Evolutionary conservation across 1,140 invertebrate genomes (phyloP), one percentile per base, ranked within the genome.

Genomic region (Panulirus ornatus): DNA sequence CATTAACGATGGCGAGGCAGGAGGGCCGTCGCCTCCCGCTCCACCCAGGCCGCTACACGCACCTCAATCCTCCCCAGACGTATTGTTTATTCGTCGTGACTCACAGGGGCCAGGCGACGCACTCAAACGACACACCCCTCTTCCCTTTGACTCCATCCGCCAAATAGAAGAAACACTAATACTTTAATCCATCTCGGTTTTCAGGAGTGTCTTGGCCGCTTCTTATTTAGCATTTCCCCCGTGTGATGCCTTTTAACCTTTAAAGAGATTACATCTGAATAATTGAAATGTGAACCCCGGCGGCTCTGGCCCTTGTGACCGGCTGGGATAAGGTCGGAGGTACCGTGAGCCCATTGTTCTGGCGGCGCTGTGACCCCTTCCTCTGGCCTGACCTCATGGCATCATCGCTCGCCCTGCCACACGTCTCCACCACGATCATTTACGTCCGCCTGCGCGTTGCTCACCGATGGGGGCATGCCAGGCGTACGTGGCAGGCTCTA

Each of bases 201-300:
- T 44, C 19, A 44, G 38, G 9, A 44, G 44, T 30, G 44, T 76
- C 44, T 42, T n/a, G 27, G 38, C 27, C 73, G 14, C 27, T n/a
- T 75, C 71, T 47, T 76, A 76, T 76, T 76, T 76, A 76, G 40
- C 22, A 76, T 76, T 76, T 76, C 73, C 73, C 73, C 73, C 71
- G 71, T 75, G 73, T 44, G 73, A 76, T 44, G 73, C 40, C 73
- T 76, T 76, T 76, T 76, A 76, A 76, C 73, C 73, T 76, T 76
- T 76, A 76, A 76, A 76, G 73, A 76, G 73, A 76, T 76, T 76
- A 76, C 73, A 76, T 76, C 73, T 76, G 73, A 76, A 76, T 76
- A 76, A 76, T 76, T 76, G 73, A 76, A 76, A 76, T 42, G 40
- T n/a, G 40, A 47, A 44, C 38, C 44, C 38, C 27, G 11, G 40